Base-by-base conservation (phyloP, 2,888 invertebrate species). In the Agrilus cyanescens region DNA sequence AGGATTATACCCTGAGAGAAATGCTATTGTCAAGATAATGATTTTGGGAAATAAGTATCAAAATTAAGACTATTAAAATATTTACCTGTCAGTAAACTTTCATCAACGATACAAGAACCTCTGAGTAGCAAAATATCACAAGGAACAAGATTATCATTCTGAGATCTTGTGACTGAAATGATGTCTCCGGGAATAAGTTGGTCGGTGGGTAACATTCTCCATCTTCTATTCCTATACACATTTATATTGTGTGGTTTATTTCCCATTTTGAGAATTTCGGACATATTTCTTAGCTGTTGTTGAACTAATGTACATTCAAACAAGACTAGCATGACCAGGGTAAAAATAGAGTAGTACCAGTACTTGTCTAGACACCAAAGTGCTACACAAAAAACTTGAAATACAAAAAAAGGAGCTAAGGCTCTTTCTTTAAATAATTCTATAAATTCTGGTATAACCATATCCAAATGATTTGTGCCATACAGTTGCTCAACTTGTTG, bases 301-400 rank as follows among this genome's bases (percentile, higher is more conserved):
- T 97, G 95, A 0, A 99, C 97, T 41, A 99, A 73, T 0, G 97
- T 97, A 53, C 94, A 96, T 66, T 99, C 98, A 63, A 97, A 97
- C 57, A 91, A 80, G 18, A 97, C 80, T 43, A 97, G 73, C 96
- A 97, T 96, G 40, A 90, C 76, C 1, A 97, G 76, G 0, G 97
- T 97, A 65, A 97, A 96, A 46, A 97, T 78, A 41, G 93, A 94
- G 66, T 96, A 97, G 65, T 95, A 89, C 95, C 95, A 95, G 67
- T 95, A 97, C 62, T 95, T 95, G 63, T 99, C 98, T 52, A 99
- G 72, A 69, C 98, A 99, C 98, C 98, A 99, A 3, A 99, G 72
- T 10, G 85, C 89, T 36, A 98, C 97, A 61, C 97, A 98, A 65
- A 99, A 97, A 44, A 98, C 91, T 84, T 99, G 98, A 67, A 99